Conservation (phyloP, 2,888 invertebrate genomes). For the Tenthredo mesomela region DNA sequence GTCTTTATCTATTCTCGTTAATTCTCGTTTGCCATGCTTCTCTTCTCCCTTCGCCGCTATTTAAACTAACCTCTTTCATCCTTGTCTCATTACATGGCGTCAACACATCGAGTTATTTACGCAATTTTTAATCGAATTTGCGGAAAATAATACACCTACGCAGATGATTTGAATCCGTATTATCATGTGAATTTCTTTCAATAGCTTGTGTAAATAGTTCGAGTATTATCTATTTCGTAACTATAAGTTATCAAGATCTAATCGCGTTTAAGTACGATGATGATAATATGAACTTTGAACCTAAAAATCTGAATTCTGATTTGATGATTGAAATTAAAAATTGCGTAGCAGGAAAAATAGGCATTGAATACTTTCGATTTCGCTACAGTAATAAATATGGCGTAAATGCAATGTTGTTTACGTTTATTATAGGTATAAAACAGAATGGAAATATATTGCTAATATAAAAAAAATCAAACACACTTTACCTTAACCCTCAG, state of each 20-base stretch:
- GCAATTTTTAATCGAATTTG: neutral
- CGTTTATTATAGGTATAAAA: neutral
- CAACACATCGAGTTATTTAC: neutral
- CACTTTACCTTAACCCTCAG: constrained; percentile 26
- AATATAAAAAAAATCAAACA: neutral
- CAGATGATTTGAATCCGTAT: neutral
- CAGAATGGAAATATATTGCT: neutral
- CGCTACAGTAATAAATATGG: neutral
- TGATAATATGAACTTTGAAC: neutral
- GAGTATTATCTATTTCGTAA: neutral
- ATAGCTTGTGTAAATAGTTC: neutral
- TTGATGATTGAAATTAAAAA: neutral
- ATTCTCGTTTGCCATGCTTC: constrained; percentile 55
- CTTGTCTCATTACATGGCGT: neutral
- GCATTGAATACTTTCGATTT: constrained; percentile 11
- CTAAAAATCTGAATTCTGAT: neutral
- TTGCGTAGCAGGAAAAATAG: neutral
- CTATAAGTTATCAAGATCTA: neutral
- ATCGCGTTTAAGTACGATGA: neutral
- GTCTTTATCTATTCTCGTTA: constrained; percentile 46
- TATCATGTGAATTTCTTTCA: neutral
- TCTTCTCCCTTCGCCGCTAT: constrained; percentile 53
- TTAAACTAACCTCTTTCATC: constrained; percentile 55
- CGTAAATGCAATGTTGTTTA: neutral
- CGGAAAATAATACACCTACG: neutral